phyloP scores from a whole-genome alignment of 2,888 invertebrate genomes.

The Chalcosyrphus nemorum region DNA sequence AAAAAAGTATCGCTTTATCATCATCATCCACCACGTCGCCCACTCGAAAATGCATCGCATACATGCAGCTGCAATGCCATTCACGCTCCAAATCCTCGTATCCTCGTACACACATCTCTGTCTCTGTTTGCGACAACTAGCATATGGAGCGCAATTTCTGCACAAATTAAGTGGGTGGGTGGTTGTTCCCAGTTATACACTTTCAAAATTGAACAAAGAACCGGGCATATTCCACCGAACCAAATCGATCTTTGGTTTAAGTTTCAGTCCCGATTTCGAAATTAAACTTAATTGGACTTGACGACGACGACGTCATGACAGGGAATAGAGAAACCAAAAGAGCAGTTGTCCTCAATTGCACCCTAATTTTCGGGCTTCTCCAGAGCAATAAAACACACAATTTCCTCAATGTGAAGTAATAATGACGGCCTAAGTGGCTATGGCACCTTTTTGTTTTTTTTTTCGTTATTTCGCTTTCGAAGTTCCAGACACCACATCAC shows the following conservation, averaged over 20 bases:
- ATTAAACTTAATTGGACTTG: conserved; percentile 58
- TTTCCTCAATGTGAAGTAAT: conserved; percentile 56
- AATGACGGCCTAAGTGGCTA: conserved; percentile 48
- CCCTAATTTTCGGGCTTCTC: conserved; percentile 36
- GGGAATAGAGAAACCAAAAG: conserved; percentile 9
- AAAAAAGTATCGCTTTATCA: conserved; percentile 16
- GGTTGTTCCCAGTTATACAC: conserved; percentile 17
- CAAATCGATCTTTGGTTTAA: conserved; percentile 33
- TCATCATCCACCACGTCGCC: conserved; percentile 36
- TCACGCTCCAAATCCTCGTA: conserved; percentile 58
- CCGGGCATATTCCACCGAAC: conserved; percentile 2
- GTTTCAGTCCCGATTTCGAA: conserved; percentile 47
- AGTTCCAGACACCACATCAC: background rate
- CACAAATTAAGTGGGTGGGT: conserved; percentile 59
- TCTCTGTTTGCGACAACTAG: conserved; percentile 32
- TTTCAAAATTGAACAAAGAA: conserved; percentile 43
- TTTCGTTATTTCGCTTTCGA: background rate
- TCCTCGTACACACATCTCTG: conserved; percentile 10
- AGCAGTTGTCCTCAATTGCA: conserved; percentile 37
- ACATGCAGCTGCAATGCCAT: conserved; percentile 57
- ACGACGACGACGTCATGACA: background rate
- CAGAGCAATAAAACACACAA: conserved; percentile 59
- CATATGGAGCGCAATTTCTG: conserved; percentile 39
- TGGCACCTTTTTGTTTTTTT: conserved; percentile 11
- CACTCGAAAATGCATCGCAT: conserved; percentile 37